Evolutionary conservation across 1,140 invertebrate species (phyloP).

Genomic region (Anagrus nilaparvatae): DNA sequence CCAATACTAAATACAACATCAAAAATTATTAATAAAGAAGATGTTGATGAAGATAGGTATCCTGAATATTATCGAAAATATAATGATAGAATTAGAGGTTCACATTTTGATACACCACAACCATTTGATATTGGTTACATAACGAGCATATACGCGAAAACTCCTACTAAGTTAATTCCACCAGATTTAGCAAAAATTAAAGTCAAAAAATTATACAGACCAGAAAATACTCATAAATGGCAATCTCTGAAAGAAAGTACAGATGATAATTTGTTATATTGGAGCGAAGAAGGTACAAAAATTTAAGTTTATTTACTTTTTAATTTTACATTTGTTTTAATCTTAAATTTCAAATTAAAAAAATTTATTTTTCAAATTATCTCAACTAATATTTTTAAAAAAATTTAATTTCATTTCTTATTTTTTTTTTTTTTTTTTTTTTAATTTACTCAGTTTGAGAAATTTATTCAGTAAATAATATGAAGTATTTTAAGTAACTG

Average conservation of each 20-base stretch:
- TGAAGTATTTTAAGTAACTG: too few relatives aligned
- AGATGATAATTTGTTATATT: constrained; percentile 68
- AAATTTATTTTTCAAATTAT: too few relatives aligned
- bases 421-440: constrained; percentile 2
- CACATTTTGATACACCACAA: constrained; percentile 61
- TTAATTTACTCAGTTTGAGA: not conserved
- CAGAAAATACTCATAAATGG: constrained; percentile 62
- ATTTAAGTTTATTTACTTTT: constrained; percentile 15
- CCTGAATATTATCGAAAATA: constrained; percentile 70
- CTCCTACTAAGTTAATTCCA: constrained; percentile 40
- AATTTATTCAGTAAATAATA: not conserved
- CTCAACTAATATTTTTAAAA: too few relatives aligned
- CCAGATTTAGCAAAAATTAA: constrained; percentile 53
- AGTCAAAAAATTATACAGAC: constrained; percentile 64
- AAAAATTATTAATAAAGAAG: constrained; percentile 37
- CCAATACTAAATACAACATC: constrained; percentile 21
- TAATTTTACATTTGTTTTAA: constrained; percentile 12
- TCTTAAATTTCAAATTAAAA: constrained; percentile 1
- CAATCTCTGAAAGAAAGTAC: constrained; percentile 43
- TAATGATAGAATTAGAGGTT: constrained; percentile 59
- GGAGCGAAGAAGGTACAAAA: constrained; percentile 59
- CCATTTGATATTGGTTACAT: constrained; percentile 68
- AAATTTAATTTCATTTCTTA: not conserved
- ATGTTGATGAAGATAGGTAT: constrained; percentile 63
- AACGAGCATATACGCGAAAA: constrained; percentile 45